Evolutionary conservation across 2,888 invertebrate species (phyloP), one percentile per base, ranked within the genome.

Genomic region (Drosophila sordidapex): DNA sequence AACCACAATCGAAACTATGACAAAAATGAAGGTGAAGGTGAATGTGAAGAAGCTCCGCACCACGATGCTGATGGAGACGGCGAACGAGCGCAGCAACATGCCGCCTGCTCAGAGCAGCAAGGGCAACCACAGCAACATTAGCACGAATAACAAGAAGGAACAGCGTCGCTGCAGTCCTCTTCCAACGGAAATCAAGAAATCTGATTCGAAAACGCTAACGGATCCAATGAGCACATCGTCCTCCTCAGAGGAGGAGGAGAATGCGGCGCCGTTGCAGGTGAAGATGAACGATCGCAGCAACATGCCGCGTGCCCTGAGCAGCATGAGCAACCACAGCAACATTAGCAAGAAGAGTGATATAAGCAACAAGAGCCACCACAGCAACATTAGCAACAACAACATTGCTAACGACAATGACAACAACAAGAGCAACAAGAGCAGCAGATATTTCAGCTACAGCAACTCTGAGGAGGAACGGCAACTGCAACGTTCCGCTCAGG

Each of bases 401-500:
- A 49, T 21, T n/a, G 13, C 5, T 3, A 31, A 43, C 21, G 15
- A n/a, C 7, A 21, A 43, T 10, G 21, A 31, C 10, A 57, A 13
- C 27, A 29, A 25, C 25, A 52, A 21, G 29, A 29, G 2, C 18
- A 38, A 27, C 56, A 56, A n/a, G 10, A 36, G 21, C 59, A 11
- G 4, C 35, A 33, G 25, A 18, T 13, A 15, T 11, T 7, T n/a
- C 43, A 40, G 27, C 33, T 29, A 25, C 27, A 33, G 66, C 75
- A 70, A 59, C 60, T 61, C 75, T 0, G 79, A 78, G 64, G 77
- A 78, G 38, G 79, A 80, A 15, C 29, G 62, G 10, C 77, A 88
- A 11, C 56, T 86, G 35, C 81, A 86, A 15, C 71, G 79, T 0
- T 74, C 87, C 0, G 83, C 76, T 18, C 81, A 83, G 0, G 71